Evolutionary conservation across 2,888 invertebrate species (phyloP), one percentile per base, ranked within the genome.

Genomic region (Sisyra terminalis): DNA sequence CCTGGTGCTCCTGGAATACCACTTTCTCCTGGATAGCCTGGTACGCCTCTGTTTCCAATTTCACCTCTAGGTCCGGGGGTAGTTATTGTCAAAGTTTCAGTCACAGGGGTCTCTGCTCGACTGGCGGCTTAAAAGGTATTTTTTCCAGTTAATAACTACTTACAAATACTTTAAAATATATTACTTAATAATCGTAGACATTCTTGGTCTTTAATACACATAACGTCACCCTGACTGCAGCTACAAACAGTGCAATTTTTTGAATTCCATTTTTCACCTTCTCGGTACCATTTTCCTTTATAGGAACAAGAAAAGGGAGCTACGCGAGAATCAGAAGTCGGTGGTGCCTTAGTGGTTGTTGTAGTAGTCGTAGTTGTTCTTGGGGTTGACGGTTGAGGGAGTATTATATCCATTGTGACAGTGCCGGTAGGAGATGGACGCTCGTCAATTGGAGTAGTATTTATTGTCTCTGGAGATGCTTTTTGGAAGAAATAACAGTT

Each of bases 221-320:
- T 24, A 35, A 81, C 70, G 34, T 70, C 64, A 0, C 82, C 81
- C 15, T 65, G 60, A 40, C 63, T 61, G 55, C 89, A 89, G 36
- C 70, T 67, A 55, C 89, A 89, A 16, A 72, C 65, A 0, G 79
- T 81, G 53, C 85, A 83, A 49, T 72, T 70, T 54, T 76, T 78
- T 49, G 78, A 75, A 43, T 61, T 64, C 71, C 79, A 81, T 41
- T 68, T 70, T 49, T 83, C 78, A 2, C 78, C 78, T 47, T 85
- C 76, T 1, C 66, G 61, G 60, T 76, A 78, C 46, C 63, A 62
- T 46, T 69, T 66, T 1, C 75, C 78, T 29, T 56, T 53, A 34
- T 56, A 53, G 31, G 43, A 49, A 40, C 57, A 51, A 29, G 47
- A 44, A 46, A 51, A 50, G 49, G 50, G 24, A 48, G 47, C 40